Evolutionary conservation across 1,140 invertebrate genomes (phyloP), one percentile per base, ranked within the genome.

Genomic region (Pseudoatta argentina): DNA sequence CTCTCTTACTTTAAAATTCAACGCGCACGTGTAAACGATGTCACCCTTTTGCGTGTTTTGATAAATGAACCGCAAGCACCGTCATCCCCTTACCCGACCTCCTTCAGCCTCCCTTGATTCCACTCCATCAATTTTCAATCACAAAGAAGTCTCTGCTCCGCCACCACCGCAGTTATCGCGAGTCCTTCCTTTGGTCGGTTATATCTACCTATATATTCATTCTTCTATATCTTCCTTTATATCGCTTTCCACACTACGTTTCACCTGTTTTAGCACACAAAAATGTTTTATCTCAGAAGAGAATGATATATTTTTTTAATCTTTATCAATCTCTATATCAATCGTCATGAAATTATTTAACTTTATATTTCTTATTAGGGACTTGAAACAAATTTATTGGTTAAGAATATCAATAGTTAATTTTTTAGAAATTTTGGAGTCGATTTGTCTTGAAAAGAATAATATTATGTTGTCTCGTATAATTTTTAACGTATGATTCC

Each of bases 91-190:
- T 79, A 55, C 76, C 76, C 85, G 72, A 79, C 88, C 90, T 88
- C 85, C 72, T 87, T 91, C 87, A 87, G 85, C 88, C 71, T 44
- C 89, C 79, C 86, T 88, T 86, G 90, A 94, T 94, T 94, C 92
- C 93, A 93, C 91, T 94, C 93, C 93, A 94, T 94, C 93, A 94
- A 94, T 94, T 94, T 94, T 94, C 93, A 94, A 94, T 94, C 93
- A 93, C 92, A 92, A 93, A 92, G 90, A 89, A 89, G 81, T 89
- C 91, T 87, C 88, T 88, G 83, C 88, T 89, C 72, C 89, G 71
- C 83, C 71, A 57, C 85, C 81, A 82, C 79, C 79, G 34, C 76
- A 69, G 86, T 87, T 89, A 88, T 72, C 89, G 82, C 78, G 72
- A 27, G 82, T 90, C 83, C 82, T 88, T 44, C 89, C 83, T 88